Conservation (phyloP, 2,113 vertebrate species). For the Phasianus colchicus region DNA sequence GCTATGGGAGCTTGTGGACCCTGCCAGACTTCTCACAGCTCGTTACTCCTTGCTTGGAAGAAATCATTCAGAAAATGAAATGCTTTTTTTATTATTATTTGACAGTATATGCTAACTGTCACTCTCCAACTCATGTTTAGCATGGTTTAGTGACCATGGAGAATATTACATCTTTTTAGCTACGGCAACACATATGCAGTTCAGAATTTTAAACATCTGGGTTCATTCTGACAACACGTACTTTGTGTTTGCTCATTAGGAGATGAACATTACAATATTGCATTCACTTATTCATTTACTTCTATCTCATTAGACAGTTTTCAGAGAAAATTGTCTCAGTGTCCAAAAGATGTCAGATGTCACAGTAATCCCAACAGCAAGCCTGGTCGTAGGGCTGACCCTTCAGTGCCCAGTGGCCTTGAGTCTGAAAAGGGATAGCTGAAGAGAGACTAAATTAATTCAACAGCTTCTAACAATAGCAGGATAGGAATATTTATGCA, state of each 20-base stretch:
- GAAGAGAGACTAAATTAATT: neutral
- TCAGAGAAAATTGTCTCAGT: neutral
- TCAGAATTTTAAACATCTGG: conserved; percentile 11
- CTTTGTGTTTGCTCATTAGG: neutral
- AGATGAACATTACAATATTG: neutral
- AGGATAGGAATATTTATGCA: neutral
- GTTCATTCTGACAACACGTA: neutral
- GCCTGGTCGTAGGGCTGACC: neutral
- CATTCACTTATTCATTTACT: neutral
- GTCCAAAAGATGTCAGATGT: neutral
- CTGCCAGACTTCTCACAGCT: neutral
- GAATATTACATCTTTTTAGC: neutral
- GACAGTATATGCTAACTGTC: neutral
- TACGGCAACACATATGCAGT: neutral
- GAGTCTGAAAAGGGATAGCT: neutral
- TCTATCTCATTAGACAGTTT: neutral
- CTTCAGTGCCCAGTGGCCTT: neutral
- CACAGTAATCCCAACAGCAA: neutral
- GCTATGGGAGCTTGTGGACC: neutral
- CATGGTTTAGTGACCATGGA: rapidly evolving
- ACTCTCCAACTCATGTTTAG: neutral
- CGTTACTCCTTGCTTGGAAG: neutral
- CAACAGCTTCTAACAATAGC: neutral
- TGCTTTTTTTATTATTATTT: neutral
- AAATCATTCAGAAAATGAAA: neutral